Evolutionary conservation across 2,113 vertebrate species (phyloP).

Genomic region (Ageneiosus marmoratus): DNA sequence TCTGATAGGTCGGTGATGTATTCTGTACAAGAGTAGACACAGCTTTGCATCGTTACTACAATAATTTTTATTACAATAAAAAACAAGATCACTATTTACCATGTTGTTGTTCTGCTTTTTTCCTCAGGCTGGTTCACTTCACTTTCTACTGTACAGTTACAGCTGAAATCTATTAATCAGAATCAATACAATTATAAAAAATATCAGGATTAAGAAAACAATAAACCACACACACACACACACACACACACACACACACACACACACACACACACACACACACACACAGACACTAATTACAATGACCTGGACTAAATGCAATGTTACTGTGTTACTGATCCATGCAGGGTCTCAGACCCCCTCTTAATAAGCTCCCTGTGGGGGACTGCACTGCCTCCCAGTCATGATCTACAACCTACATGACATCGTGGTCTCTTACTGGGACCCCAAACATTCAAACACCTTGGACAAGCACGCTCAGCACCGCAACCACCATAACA

Average conservation of each 20-base stretch:
- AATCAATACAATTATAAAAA: not conserved
- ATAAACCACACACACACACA: not conserved
- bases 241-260: not conserved
- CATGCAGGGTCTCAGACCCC: not conserved
- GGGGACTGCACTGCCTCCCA: constrained; percentile 22
- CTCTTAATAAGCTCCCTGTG: constrained; percentile 19
- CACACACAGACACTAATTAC: not conserved
- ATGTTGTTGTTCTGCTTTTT: not conserved
- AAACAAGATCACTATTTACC: constrained; percentile 7
- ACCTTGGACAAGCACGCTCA: not conserved
- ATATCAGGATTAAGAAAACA: not conserved
- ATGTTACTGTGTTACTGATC: not conserved
- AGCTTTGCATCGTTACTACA: constrained; percentile 3
- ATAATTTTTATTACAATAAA: not conserved
- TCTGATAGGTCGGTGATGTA: constrained; percentile 63
- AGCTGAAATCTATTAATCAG: not conserved
- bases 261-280: not conserved
- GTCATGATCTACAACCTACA: constrained; percentile 42
- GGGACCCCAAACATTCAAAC: not conserved
- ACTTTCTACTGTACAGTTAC: not conserved
- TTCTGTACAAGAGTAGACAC: constrained; percentile 41
- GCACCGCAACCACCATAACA: constrained; percentile 35
- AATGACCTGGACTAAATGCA: not conserved
- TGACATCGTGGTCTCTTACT: constrained; percentile 26
- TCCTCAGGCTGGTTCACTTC: not conserved